These are phyloP conservation scores for Antennarius striatus DNA, from an alignment of 2,113 vertebrate genomes.

Conservation along the genomic window DNA sequence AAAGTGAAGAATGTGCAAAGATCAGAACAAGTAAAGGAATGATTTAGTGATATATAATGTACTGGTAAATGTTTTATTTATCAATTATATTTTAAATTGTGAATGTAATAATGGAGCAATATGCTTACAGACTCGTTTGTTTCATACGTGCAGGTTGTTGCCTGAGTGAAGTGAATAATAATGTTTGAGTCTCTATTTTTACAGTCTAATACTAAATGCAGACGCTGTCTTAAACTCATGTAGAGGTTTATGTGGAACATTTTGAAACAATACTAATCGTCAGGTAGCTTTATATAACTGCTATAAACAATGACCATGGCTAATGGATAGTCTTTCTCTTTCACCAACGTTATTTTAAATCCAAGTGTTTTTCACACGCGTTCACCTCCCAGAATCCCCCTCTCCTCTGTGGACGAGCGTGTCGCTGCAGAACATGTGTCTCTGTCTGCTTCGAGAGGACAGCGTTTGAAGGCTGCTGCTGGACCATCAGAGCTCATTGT, in stretches of 20 bases:
- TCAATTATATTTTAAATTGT: slow-evolving; percentile 59
- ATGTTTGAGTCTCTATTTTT: slow-evolving; percentile 44
- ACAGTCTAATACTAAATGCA: slow-evolving; percentile 42
- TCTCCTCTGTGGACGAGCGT: too few relatives aligned
- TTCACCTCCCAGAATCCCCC: slow-evolving; percentile 33
- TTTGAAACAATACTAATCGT: not conserved
- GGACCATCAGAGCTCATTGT: too few relatives aligned
- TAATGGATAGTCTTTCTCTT: slow-evolving; percentile 24
- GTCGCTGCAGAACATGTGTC: too few relatives aligned
- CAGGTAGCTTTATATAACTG: slow-evolving; percentile 8
- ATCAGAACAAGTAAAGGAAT: slow-evolving; percentile 31
- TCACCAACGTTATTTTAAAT: slow-evolving; percentile 17
- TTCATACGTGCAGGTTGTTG: slow-evolving; percentile 46
- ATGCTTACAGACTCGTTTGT: slow-evolving; percentile 60
- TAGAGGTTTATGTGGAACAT: slow-evolving; percentile 17
- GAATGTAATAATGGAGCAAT: slow-evolving; percentile 71
- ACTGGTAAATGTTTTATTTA: slow-evolving; percentile 56
- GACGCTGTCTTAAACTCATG: slow-evolving; percentile 33
- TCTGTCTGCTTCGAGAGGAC: too few relatives aligned
- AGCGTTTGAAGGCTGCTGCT: too few relatives aligned
- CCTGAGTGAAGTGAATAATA: slow-evolving; percentile 39
- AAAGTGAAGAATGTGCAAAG: slow-evolving; percentile 40
- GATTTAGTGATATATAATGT: slow-evolving; percentile 47
- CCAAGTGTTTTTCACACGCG: slow-evolving; percentile 12
- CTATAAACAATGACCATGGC: slow-evolving; percentile 11